Percentiles rank a stretch among this genome's conserved stretches.
Conservation (phyloP, 2,888 invertebrate genomes). For the Drosophila mulleri region DNA sequence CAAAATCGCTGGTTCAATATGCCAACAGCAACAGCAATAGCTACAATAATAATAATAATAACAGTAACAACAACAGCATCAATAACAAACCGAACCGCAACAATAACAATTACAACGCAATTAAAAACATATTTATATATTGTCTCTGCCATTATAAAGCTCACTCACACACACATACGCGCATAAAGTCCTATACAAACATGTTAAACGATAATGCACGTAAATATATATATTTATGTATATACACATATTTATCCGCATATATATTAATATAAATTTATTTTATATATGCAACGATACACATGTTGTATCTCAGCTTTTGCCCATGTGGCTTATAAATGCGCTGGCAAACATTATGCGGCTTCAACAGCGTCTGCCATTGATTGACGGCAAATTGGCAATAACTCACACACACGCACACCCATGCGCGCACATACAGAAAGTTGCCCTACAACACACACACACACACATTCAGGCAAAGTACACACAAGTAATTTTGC, state of each 20-base stretch:
- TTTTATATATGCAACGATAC: slow-evolving; percentile 12
- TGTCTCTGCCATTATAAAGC: slow-evolving; percentile 21
- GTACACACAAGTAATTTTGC: slow-evolving; percentile 55
- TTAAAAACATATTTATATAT: slow-evolving; percentile 69
- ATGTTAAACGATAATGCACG: slow-evolving; percentile 16
- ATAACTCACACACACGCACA: slow-evolving; percentile 18
- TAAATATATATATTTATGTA: slow-evolving; percentile 3
- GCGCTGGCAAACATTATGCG: slow-evolving; percentile 53
- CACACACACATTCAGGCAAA: slow-evolving; percentile 16
- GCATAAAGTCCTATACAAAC: background rate
- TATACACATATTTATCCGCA: background rate
- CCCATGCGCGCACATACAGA: slow-evolving; percentile 12
- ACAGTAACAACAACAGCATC: slow-evolving; percentile 1
- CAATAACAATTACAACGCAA: slow-evolving; percentile 75
- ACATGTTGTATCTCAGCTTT: slow-evolving; percentile 19
- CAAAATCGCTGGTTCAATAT: slow-evolving; percentile 21
- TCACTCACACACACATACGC: background rate
- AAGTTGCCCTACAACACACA: background rate
- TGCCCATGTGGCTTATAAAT: slow-evolving; percentile 23
- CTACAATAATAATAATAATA: slow-evolving; percentile 45
- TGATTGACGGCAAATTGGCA: slow-evolving; percentile 60
- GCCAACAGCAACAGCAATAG: slow-evolving; percentile 7
- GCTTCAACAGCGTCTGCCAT: slow-evolving; percentile 45
- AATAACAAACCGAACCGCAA: slow-evolving; percentile 52
- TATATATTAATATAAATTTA: slow-evolving; percentile 7